Evolutionary conservation across 2,113 vertebrate genomes (phyloP).

Genomic region (Falco punctatus): DNA sequence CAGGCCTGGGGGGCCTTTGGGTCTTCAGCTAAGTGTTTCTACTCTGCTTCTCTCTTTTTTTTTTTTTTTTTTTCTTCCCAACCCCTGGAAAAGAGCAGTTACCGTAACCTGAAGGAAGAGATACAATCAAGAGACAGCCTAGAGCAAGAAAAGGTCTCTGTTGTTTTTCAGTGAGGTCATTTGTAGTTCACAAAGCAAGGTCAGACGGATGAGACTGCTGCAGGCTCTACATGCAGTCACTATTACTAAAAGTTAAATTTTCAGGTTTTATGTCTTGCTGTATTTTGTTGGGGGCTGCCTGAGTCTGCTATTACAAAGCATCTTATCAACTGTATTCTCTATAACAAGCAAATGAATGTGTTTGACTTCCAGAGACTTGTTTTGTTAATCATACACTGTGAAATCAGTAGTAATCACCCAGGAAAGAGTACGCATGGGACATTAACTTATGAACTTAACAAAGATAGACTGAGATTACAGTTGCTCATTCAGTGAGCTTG

Average conservation of each 20-base stretch:
- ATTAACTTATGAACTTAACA: background rate
- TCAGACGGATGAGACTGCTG: slow-evolving; percentile 60
- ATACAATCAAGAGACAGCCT: slow-evolving; percentile 70
- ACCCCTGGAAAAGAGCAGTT: slow-evolving; percentile 71
- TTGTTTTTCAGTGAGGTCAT: slow-evolving; percentile 68
- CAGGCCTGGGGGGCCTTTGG: slow-evolving; percentile 61
- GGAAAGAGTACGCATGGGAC: background rate
- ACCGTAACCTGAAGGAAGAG: slow-evolving; percentile 68
- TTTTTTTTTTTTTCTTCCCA: background rate
- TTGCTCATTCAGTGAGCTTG: background rate
- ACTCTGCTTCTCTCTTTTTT: slow-evolving; percentile 34
- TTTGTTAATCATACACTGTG: background rate
- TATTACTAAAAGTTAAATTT: slow-evolving; percentile 75
- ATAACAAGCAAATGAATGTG: background rate
- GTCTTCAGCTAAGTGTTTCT: slow-evolving; percentile 76
- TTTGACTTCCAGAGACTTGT: background rate
- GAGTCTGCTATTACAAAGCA: background rate
- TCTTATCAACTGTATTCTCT: background rate
- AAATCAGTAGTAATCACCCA: background rate
- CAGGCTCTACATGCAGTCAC: slow-evolving; percentile 64
- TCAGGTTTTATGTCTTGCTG: background rate
- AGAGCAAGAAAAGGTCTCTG: slow-evolving; percentile 62
- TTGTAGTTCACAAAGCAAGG: slow-evolving; percentile 71
- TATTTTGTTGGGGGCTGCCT: background rate
- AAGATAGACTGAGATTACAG: background rate